Evolutionary conservation across 2,797 vertebrate genomes (phyloP), one percentile per base, ranked within the genome.

Genomic region (Sebastiscus tertius): DNA sequence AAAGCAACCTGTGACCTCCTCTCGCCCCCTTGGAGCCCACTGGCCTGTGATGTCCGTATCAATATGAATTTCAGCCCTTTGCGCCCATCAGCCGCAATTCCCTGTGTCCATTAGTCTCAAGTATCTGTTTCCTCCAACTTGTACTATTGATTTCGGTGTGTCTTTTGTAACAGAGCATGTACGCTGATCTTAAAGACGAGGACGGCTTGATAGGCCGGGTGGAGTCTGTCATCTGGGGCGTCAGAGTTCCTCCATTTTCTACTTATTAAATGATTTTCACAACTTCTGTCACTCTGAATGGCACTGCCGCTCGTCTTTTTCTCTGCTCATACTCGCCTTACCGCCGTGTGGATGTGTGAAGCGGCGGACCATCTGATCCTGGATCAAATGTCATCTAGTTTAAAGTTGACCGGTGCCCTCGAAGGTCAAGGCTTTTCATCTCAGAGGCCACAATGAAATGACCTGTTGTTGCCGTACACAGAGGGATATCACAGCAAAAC

Each of bases 71-170:
- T 95, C 95, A 94, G 93, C 95, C 95, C 93, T 91, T 93, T 91
- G 93, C 82, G 89, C 93, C 94, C 93, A 94, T 93, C 90, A 92
- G 92, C 95, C 92, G 92, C 90, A 94, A 96, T 96, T 95, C 92
- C 90, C 95, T 77, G 79, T 66, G 87, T 96, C 97, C 97, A 98
- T 98, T 98, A 98, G 97, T 95, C 93, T 97, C 96, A 93, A 92
- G 80, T 97, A 97, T 97, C 97, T 95, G 89, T 95, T 97, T 95
- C 95, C 95, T 95, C 93, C 87, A 92, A 94, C 94, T 95, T 94
- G 81, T 94, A 85, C 79, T 96, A 97, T 98, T 94, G 97, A 98
- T 97, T 96, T 94, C 12, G 24, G 66, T 77, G 82, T 83, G 89
- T 92, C 91, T 94, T 93, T 91, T 86, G 88, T 79, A 79, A 90